Conservation (phyloP, 2,888 invertebrate species). For the Thymelicus sylvestris region DNA sequence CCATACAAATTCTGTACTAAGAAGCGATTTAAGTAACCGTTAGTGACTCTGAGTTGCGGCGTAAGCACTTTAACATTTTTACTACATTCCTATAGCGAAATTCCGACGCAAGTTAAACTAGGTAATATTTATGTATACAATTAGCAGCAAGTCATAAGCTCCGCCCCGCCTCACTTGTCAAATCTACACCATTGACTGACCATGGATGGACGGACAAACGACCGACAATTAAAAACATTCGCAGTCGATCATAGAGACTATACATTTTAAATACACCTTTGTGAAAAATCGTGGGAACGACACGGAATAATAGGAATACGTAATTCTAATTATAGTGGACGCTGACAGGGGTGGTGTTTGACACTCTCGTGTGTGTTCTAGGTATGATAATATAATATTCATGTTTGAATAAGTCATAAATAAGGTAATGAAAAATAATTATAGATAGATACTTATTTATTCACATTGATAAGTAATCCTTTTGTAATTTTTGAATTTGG, state of each 20-base stretch:
- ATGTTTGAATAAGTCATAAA: slow-evolving; percentile 3
- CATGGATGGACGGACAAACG: slow-evolving; percentile 46
- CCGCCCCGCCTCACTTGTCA: slow-evolving; percentile 1
- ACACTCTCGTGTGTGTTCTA: slow-evolving; percentile 1
- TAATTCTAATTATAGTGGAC: not conserved
- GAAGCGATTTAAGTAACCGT: no score
- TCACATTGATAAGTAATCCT: no score
- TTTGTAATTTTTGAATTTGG: no score
- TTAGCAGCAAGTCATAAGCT: no score
- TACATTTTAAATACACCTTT: slow-evolving; percentile 55
- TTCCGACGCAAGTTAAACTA: no score
- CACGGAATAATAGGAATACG: not conserved
- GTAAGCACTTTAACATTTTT: no score
- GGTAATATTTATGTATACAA: no score
- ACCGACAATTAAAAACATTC: slow-evolving; percentile 52
- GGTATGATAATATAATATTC: not conserved
- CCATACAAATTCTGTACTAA: no score
- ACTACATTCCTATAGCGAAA: no score
- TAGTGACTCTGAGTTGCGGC: no score
- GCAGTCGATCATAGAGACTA: slow-evolving; percentile 46
- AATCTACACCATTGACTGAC: not conserved
- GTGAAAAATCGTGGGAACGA: slow-evolving; percentile 46
- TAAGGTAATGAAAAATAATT: no score
- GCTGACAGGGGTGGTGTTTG: not conserved
- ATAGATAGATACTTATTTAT: no score